Percentiles rank a stretch among this genome's conserved stretches.
Conservation (phyloP, 2,113 vertebrate genomes). For the Pseudonaja textilis region DNA sequence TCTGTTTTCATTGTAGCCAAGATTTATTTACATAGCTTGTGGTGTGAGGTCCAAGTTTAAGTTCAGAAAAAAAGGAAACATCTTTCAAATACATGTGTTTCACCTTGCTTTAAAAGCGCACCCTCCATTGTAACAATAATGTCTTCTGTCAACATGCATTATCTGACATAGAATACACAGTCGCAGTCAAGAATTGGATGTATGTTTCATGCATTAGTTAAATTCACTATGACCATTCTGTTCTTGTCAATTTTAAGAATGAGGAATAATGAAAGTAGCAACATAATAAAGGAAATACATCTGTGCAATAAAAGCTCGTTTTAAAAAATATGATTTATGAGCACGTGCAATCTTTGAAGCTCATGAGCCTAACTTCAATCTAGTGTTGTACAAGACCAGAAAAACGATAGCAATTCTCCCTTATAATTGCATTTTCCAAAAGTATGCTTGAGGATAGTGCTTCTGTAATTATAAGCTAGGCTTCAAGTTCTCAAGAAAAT, state of each 20-base stretch:
- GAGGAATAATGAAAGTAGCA: constrained; percentile 26
- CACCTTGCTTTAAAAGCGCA: constrained; percentile 34
- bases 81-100: constrained; percentile 31
- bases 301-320: not conserved
- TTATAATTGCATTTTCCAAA: constrained; percentile 18
- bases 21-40: constrained; percentile 50
- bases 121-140: constrained; percentile 32
- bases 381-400: constrained; percentile 3
- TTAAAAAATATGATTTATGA: not conserved
- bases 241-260: constrained; percentile 33
- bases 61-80: constrained; percentile 47
- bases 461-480: not conserved
- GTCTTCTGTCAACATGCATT: constrained; percentile 22
- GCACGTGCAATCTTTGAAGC: not conserved
- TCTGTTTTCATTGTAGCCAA: constrained; percentile 39
- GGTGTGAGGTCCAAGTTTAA: constrained; percentile 40
- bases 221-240: constrained; percentile 27
- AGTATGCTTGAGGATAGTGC: not conserved
- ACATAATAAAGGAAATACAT: constrained; percentile 12
- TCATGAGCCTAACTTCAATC: not conserved
- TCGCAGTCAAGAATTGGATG: constrained; percentile 4
- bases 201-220: constrained; percentile 9
- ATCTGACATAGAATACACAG: constrained; percentile 12
- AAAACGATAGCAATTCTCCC: not conserved
- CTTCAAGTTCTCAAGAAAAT: not conserved